Evolutionary conservation across 2,113 vertebrate species (phyloP), one percentile per base, ranked within the genome.

Genomic region (Osmerus eperlanus): DNA sequence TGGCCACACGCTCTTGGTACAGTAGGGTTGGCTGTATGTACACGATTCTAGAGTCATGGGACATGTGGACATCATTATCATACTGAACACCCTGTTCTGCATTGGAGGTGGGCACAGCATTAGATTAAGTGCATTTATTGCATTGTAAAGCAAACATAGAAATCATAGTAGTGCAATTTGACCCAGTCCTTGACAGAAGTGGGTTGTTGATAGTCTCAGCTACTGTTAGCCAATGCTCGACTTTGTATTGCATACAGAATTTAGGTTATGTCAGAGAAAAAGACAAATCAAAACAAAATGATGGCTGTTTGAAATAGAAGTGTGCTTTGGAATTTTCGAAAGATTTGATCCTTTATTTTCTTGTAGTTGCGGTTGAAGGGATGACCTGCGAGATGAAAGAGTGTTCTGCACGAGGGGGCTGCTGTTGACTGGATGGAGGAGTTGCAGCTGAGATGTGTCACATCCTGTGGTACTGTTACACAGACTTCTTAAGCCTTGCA

Each of bases 231-330:
- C 74, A 85, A 79, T 86, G 83, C 73, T 85, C 83, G 81, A 85
- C 87, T 87, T 89, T 84, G 81, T 91, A 90, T 92, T 92, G 92
- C 91, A 91, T 92, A 91, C 85, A 87, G 85, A 90, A 86, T 91
- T 85, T 85, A 86, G 84, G 75, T 67, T 47, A 74, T 81, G 80
- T 85, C 55, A 51, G 68, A 80, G 41, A 47, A 47, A 47, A 47
- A 9, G 41, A 47, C 32, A 36, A 36, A 36, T 36, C 32, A 83
- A 89, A 74, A n/a, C 73, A 85, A 82, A 75, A 62, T 55, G 59
- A 71, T 60, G 84, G 73, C 69, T 72, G 67, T 84, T 79, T 61
- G 29, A 61, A 68, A 75, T 73, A 87, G 90, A 85, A 85, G 86
- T 90, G 88, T 89, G 89, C 88, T 92, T 92, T 85, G 69, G 79